These are phyloP conservation scores for Perognathus longimembris DNA, from an alignment of 2,113 vertebrate genomes.

Conservation along the genomic window DNA sequence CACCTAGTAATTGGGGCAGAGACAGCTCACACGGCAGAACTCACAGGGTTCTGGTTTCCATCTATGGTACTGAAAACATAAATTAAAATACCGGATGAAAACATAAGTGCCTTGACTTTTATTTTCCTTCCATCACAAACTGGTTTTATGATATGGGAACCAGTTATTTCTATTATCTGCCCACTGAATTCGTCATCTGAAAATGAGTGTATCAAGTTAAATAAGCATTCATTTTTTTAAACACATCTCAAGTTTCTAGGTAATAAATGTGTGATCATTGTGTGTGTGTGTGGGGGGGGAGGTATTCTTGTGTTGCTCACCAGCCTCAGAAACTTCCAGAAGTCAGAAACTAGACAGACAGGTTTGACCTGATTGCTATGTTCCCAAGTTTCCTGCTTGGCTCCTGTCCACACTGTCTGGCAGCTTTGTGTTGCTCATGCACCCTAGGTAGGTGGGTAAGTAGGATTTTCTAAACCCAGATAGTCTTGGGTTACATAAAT, in stretches of 20 bases:
- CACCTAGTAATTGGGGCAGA: too few species aligned
- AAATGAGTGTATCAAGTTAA: not conserved
- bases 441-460: not conserved
- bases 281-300: not conserved
- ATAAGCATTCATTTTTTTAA: not conserved
- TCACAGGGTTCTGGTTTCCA: not conserved
- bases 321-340: not conserved
- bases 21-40: not conserved
- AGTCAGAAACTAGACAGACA: not conserved
- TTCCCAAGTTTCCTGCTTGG: not conserved
- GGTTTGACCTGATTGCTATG: slow-evolving; percentile 25
- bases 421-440: not conserved
- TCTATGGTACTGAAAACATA: not conserved
- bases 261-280: not conserved
- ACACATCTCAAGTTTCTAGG: not conserved
- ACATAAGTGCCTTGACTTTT: not conserved
- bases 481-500: not conserved
- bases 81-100: too few species aligned
- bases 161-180: not conserved
- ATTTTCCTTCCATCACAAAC: not conserved
- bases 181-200: not conserved
- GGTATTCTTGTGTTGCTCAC: too few species aligned
- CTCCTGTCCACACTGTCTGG: not conserved
- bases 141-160: not conserved
- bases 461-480: not conserved